Evolutionary conservation across 2,113 vertebrate species (phyloP), one percentile per base, ranked within the genome.

Genomic region (Gymnarchus niloticus): DNA sequence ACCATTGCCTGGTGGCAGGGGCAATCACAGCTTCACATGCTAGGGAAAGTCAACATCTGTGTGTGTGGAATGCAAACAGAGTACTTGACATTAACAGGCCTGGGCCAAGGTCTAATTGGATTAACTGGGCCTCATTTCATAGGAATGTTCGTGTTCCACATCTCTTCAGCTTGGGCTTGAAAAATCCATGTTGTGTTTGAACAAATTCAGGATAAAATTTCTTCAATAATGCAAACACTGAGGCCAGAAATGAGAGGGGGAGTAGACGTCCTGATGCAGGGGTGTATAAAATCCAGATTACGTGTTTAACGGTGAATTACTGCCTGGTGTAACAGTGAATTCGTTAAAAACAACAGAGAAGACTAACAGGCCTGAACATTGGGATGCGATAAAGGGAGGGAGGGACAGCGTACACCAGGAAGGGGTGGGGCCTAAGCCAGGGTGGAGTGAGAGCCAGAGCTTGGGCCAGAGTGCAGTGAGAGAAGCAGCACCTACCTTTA

Each of bases 401-500:
- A n/a, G n/a, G n/a, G n/a, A n/a, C n/a, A n/a, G 52, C 52, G 52
- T 54, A 6, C 52, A 14, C 6, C 6, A 48, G 37, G 49, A 19
- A 84, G 56, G 56, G 54, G 41, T 19, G 56, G 46, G 44, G 3
- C 19, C 2, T 28, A 9, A 10, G 19, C 2, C 14, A 28, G 44
- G 14, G n/a, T 14, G 41, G 5, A 33, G n/a, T 65, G 57, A 73
- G 12, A 54, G 49, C 10, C 25, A 12, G 25, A 6, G n/a, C 10
- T 21, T 28, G 25, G 25, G 59, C 25, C 59, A 1, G 10, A 49
- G 1, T 49, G 52, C 52, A 96, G 93, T 88, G 95, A 94, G 91
- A 95, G 6, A 44, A n/a, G n/a, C 5, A 21, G 73, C n/a, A n/a
- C 41, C 87, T 92, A 97, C 96, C 96, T 97, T 96, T 89, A 96